Evolutionary conservation across 2,797 vertebrate species (phyloP).

Genomic region (Neoniphon sammara): DNA sequence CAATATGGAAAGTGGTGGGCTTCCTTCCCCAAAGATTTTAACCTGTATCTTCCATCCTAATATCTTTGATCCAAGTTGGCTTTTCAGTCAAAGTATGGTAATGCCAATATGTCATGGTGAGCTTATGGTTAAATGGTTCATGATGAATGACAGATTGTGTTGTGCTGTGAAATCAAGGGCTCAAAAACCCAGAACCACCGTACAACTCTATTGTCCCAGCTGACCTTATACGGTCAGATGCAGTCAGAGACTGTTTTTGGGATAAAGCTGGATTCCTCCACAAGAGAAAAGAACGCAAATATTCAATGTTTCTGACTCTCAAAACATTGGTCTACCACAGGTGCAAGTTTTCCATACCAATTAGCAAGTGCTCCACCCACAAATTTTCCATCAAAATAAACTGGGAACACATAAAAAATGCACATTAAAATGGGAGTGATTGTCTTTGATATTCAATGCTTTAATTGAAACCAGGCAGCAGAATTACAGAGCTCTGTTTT

Average conservation of each 20-base stretch:
- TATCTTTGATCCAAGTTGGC: too few species aligned
- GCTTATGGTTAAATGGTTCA: slow-evolving; percentile 30
- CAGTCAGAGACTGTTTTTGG: slow-evolving; percentile 73
- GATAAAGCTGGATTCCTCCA: slow-evolving; percentile 68
- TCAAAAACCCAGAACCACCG: slow-evolving; percentile 43
- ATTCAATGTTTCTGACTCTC: slow-evolving; percentile 79
- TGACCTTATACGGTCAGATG: slow-evolving; percentile 63
- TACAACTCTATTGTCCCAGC: slow-evolving; percentile 69
- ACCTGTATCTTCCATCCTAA: neutral
- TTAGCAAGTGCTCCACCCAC: slow-evolving; percentile 82
- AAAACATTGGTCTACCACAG: slow-evolving; percentile 85
- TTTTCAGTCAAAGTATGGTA: slow-evolving; percentile 4
- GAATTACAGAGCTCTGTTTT: slow-evolving; percentile 76
- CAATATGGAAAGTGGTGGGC: neutral
- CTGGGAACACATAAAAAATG: slow-evolving; percentile 76
- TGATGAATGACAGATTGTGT: slow-evolving; percentile 59
- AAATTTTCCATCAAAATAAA: slow-evolving; percentile 84
- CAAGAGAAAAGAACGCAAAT: slow-evolving; percentile 75
- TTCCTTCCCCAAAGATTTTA: neutral
- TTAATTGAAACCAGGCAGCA: slow-evolving; percentile 82
- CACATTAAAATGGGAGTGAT: slow-evolving; percentile 81
- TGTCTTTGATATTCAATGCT: slow-evolving; percentile 84
- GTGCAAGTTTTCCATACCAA: slow-evolving; percentile 84
- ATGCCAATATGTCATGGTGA: slow-evolving; percentile 8
- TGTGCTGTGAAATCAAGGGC: slow-evolving; percentile 30